Conservation (phyloP, 2,888 invertebrate species). For the Strigamia transsilvanica region DNA sequence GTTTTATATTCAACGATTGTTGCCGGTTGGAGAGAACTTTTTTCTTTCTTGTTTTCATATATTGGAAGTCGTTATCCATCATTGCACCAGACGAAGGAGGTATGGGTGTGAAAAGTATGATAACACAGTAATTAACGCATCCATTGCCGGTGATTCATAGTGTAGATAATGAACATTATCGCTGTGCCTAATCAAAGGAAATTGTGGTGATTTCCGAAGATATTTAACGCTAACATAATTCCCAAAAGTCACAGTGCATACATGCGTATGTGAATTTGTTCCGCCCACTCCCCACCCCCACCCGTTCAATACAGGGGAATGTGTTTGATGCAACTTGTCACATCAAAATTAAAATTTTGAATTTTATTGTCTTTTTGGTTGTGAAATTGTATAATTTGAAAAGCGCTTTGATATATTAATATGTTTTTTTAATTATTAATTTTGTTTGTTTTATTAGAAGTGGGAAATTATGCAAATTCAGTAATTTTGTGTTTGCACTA, state of each 20-base stretch:
- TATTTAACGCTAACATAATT: conserved; percentile 35
- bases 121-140: conserved; percentile 34
- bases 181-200: conserved; percentile 34
- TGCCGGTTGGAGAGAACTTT: not conserved
- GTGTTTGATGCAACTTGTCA: not conserved
- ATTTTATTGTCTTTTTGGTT: not conserved
- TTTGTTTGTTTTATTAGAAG: conserved; percentile 8
- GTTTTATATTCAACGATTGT: conserved; percentile 38
- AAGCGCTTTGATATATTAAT: not conserved
- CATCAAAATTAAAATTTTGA: not conserved
- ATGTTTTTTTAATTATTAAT: conserved; percentile 4
- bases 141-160: conserved; percentile 38
- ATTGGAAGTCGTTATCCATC: conserved; percentile 38
- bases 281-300: too few species aligned
- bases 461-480: conserved; percentile 22
- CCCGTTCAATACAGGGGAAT: too few species aligned
- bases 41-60: conserved; percentile 31
- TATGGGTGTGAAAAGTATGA: conserved; percentile 34
- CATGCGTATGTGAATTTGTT: not conserved
- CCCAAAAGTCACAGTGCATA: conserved; percentile 19
- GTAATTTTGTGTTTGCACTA: not conserved
- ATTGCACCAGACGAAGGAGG: conserved; percentile 21
- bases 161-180: conserved; percentile 34
- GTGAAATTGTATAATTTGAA: not conserved
- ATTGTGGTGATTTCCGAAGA: conserved; percentile 38